These are phyloP conservation scores for Addax nasomaculatus DNA, from an alignment of 2,113 vertebrate species.

Conservation along the genomic window DNA sequence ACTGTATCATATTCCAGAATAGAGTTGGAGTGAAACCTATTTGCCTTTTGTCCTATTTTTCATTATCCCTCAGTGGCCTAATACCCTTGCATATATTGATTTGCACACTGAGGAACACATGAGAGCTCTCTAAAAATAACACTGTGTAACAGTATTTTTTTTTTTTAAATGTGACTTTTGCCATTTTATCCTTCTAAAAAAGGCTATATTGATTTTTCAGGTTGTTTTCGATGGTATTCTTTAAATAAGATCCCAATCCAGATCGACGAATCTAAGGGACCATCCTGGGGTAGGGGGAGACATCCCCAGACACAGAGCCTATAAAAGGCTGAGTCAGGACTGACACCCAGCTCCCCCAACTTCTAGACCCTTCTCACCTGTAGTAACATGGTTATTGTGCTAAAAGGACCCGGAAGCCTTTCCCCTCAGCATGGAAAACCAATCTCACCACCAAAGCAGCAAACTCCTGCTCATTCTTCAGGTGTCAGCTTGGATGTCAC, in stretches of 20 bases:
- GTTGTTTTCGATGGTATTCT: not conserved
- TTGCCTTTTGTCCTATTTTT: not conserved
- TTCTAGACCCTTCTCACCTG: not conserved
- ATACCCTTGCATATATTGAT: not conserved
- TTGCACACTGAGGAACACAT: not conserved
- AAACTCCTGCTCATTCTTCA: not conserved
- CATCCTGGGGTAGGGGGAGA: not conserved
- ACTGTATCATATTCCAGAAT: not conserved
- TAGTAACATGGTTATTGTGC: not conserved
- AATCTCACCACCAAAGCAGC: not conserved
- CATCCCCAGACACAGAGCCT: not conserved
- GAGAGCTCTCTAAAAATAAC: not conserved
- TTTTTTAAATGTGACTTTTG: not conserved
- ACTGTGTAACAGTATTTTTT: not conserved
- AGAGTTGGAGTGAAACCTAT: not conserved
- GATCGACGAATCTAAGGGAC: not conserved
- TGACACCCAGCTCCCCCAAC: not conserved
- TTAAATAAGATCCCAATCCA: not conserved
- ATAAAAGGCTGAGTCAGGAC: not conserved
- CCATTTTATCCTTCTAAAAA: not conserved
- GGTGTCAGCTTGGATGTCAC: not conserved
- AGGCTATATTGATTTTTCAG: not conserved
- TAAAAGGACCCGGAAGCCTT: not conserved
- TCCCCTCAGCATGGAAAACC: not conserved
- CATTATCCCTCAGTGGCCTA: rapidly evolving